Conservation (phyloP, 2,888 invertebrate species). For the Lottia scabra region DNA sequence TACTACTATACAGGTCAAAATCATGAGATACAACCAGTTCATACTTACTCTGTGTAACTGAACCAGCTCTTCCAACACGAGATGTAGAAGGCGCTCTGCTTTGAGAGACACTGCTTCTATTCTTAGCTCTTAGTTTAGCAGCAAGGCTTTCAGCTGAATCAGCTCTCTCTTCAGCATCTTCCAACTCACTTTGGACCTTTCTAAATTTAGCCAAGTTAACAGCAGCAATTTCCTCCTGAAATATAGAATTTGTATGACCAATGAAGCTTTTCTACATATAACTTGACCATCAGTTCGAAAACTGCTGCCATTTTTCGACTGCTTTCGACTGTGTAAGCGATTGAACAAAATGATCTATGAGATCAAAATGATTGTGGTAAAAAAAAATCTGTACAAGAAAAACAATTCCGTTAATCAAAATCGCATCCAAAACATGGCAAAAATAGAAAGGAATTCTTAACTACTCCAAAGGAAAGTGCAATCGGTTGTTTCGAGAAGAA, state of each 20-base stretch:
- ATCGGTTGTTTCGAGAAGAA: no score
- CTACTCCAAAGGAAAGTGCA: no score
- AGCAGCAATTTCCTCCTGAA: conserved; percentile 70
- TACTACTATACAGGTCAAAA: no score
- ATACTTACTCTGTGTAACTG: no score
- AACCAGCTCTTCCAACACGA: not conserved
- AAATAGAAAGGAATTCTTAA: not conserved
- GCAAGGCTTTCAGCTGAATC: conserved; percentile 70
- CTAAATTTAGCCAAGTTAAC: conserved; percentile 71
- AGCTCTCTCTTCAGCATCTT: conserved; percentile 71
- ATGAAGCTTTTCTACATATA: not conserved
- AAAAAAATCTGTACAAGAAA: no score
- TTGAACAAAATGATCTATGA: not conserved
- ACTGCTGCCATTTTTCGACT: no score
- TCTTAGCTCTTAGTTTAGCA: conserved; percentile 67
- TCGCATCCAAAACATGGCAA: no score
- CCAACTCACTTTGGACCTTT: conserved; percentile 71
- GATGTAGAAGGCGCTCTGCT: not conserved
- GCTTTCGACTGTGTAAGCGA: no score
- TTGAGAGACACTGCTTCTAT: not conserved
- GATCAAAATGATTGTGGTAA: no score
- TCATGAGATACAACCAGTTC: no score
- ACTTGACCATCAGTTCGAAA: no score
- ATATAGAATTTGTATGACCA: not conserved
- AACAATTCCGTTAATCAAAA: no score